These are phyloP conservation scores for Xiphydria camelus DNA, from an alignment of 2,888 invertebrate species.

Conservation along the genomic window DNA sequence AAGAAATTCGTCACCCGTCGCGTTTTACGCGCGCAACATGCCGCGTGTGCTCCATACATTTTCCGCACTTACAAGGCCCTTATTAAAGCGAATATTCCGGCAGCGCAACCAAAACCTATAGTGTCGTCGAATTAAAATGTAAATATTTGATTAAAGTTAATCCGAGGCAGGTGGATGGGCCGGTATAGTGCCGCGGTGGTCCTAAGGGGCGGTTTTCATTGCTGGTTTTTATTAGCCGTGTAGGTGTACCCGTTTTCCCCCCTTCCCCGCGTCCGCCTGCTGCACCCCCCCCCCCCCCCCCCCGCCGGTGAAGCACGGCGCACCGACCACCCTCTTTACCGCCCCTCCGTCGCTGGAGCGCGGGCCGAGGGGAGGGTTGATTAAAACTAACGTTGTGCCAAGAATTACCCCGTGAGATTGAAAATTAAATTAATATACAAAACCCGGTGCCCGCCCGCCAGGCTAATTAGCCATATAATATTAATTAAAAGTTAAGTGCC, in stretches of 20 bases:
- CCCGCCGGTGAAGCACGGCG: conserved; percentile 6
- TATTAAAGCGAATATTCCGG: too few species aligned
- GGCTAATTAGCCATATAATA: conserved; percentile 59
- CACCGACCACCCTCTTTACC: conserved; percentile 18
- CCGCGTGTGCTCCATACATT: too few species aligned
- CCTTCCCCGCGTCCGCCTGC: too few species aligned
- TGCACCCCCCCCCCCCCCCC: conserved; percentile 24
- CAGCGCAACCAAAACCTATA: too few species aligned
- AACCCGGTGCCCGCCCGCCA: conserved; percentile 37
- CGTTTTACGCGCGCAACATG: too few species aligned
- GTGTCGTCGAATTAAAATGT: conserved; percentile 53
- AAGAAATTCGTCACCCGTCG: too few species aligned
- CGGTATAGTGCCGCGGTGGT: conserved; percentile 38
- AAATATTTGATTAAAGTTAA: conserved; percentile 58
- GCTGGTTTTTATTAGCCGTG: conserved; percentile 57
- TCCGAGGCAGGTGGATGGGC: conserved; percentile 51
- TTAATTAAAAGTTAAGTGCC: conserved; percentile 57
- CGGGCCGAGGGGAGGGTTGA: conserved; percentile 39
- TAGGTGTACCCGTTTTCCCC: conserved; percentile 44
- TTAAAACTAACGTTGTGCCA: conserved; percentile 52
- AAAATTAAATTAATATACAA: conserved; percentile 59
- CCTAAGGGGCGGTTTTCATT: conserved; percentile 57
- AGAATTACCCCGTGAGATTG: conserved; percentile 58
- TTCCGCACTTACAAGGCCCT: too few species aligned
- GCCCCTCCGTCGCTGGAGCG: too few species aligned